A percentile compares a stretch with the other conserved stretches of the same genome.
Conservation (phyloP, 35 echinoderm and acorn worm species). For the Diadema setosum region DNA sequence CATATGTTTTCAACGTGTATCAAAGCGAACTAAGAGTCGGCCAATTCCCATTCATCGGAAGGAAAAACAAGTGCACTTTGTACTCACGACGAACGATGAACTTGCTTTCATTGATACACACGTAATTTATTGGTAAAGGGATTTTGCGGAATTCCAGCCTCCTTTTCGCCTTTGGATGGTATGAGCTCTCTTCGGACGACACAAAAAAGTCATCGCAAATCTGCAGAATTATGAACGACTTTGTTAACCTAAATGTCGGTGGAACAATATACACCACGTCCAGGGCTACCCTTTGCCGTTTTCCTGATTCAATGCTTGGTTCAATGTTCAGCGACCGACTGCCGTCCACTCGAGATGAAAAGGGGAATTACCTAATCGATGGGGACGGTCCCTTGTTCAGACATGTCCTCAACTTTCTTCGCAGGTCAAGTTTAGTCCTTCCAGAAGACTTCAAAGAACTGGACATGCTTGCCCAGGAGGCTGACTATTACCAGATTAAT, state of each 20-base stretch:
- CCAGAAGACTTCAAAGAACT: constrained; percentile 78
- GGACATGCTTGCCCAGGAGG: constrained; percentile 65
- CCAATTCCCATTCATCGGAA: too few relatives aligned
- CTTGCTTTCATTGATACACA: too few relatives aligned
- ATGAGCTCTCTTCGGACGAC: too few relatives aligned
- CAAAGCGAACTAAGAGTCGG: too few relatives aligned
- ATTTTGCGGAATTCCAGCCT: too few relatives aligned
- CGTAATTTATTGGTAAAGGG: too few relatives aligned
- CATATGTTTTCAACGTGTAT: too few relatives aligned
- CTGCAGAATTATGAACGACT: constrained; percentile 15
- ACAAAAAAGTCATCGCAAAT: too few relatives aligned
- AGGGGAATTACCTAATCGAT: constrained; percentile 77
- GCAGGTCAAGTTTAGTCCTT: constrained; percentile 42
- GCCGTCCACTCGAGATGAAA: constrained; percentile 37
- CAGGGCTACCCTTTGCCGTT: constrained; percentile 43
- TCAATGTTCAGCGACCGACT: constrained; percentile 71
- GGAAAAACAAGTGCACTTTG: too few relatives aligned
- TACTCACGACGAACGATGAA: too few relatives aligned
- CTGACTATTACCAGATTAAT: constrained; percentile 60
- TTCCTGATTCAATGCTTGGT: constrained; percentile 80
- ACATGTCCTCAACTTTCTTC: constrained; percentile 70
- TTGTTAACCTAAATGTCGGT: constrained; percentile 75
- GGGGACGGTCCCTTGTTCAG: constrained; percentile 70
- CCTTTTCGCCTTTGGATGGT: too few relatives aligned
- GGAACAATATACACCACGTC: constrained; percentile 82